Evolutionary conservation across 2,113 vertebrate genomes (phyloP).

Genomic region (Callionymus lyra): DNA sequence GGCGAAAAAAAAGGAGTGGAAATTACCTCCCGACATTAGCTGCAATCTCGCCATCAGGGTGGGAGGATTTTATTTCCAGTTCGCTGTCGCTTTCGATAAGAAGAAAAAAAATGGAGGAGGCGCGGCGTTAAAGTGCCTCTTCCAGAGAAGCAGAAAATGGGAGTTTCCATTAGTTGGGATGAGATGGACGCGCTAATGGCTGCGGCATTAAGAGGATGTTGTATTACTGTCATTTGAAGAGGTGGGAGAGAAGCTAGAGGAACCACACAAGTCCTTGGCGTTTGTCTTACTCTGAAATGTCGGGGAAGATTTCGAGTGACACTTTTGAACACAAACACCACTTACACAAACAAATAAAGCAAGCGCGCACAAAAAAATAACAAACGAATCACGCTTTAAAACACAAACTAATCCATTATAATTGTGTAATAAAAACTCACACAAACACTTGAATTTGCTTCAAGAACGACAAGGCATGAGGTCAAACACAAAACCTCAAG

Average conservation of each 20-base stretch:
- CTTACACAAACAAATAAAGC: too few species aligned
- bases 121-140: constrained; percentile 17
- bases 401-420: too few species aligned
- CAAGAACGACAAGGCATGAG: too few species aligned
- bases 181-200: constrained; percentile 23
- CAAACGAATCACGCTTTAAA: too few species aligned
- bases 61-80: constrained; percentile 21
- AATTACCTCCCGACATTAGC: constrained; percentile 29
- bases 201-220: constrained; percentile 12
- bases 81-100: constrained; percentile 23
- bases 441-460: too few species aligned
- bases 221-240: constrained; percentile 15
- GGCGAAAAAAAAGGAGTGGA: constrained; percentile 17
- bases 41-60: constrained; percentile 16
- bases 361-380: too few species aligned
- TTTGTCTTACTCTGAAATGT: too few species aligned
- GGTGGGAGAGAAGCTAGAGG: background rate
- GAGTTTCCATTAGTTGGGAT: constrained; percentile 38
- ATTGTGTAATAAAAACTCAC: too few species aligned
- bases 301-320: too few species aligned
- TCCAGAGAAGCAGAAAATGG: constrained; percentile 22
- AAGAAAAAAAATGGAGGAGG: constrained; percentile 21
- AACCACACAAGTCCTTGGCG: too few species aligned
- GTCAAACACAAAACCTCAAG: too few species aligned
- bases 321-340: too few species aligned